These are phyloP conservation scores for Sebastes matsubarae DNA, from an alignment of 2,797 vertebrate species.

Conservation along the genomic window DNA sequence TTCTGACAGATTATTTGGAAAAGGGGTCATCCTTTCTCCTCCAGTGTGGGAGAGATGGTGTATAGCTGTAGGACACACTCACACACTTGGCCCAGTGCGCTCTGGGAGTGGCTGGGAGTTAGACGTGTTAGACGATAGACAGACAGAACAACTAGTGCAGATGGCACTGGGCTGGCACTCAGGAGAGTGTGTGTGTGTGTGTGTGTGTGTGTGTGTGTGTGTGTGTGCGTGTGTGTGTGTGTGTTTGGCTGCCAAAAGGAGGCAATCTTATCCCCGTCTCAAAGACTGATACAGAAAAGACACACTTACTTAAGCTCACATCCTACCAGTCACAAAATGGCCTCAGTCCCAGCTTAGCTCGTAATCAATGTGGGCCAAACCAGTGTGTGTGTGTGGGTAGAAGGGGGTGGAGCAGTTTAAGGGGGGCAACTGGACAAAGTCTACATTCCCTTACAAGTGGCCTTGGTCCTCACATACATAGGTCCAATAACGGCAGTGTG, in stretches of 20 bases:
- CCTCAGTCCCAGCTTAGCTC: conserved; percentile 47
- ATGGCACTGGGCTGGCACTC: conserved; percentile 64
- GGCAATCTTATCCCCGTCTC: conserved; percentile 55
- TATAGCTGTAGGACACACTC: conserved; percentile 6
- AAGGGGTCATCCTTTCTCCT: conserved; percentile 45
- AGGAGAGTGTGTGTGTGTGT: conserved; percentile 24
- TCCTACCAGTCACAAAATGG: conserved; percentile 64
- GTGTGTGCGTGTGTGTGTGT: not conserved
- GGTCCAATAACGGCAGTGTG: conserved; percentile 30
- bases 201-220: conserved; percentile 28
- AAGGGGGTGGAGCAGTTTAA: conserved; percentile 59
- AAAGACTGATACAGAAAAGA: conserved; percentile 49
- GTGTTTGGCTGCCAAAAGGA: conserved; percentile 42
- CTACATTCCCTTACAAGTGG: conserved; percentile 79
- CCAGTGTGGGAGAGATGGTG: conserved; percentile 16
- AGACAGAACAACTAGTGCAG: conserved; percentile 57
- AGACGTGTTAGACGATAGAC: conserved; percentile 52
- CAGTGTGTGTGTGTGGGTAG: conserved; percentile 37
- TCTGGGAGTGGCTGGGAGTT: conserved; percentile 42
- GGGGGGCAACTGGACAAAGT: conserved; percentile 82
- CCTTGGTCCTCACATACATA: conserved; percentile 75
- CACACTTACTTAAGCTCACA: conserved; percentile 43
- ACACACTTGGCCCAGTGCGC: conserved; percentile 19
- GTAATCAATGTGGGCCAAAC: conserved; percentile 50
- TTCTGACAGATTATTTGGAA: conserved; percentile 43